Evolutionary conservation across 1,140 invertebrate genomes (phyloP).

Genomic region (Trachymyrmex cornetzi): DNA sequence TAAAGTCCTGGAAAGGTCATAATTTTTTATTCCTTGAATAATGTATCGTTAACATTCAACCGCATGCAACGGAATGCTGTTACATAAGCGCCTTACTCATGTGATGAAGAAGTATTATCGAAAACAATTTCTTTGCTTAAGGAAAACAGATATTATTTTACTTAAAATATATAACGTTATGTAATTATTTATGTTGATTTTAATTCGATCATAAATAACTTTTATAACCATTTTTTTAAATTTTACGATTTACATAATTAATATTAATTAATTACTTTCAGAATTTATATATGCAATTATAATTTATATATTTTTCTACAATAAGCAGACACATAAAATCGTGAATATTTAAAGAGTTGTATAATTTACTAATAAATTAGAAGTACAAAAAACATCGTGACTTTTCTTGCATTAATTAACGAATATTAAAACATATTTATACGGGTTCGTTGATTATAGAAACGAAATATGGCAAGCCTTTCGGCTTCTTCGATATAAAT

Average conservation of each 20-base stretch:
- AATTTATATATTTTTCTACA: neutral
- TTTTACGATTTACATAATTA: neutral
- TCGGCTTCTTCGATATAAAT: neutral
- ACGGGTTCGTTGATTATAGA: neutral
- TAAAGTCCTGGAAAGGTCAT: constrained; percentile 46
- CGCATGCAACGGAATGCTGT: constrained; percentile 9
- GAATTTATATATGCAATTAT: neutral
- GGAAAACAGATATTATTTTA: neutral
- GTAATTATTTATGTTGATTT: neutral
- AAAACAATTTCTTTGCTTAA: constrained; percentile 3
- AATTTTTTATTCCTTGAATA: constrained; percentile 48
- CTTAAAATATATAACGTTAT: neutral
- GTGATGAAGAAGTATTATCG: neutral
- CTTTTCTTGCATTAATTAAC: constrained; percentile 1
- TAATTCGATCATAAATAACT: neutral
- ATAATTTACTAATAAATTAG: neutral
- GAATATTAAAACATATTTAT: neutral
- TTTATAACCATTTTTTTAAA: neutral
- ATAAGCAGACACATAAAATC: neutral
- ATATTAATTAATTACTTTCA: neutral
- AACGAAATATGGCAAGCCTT: neutral
- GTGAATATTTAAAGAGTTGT: neutral
- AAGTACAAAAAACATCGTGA: neutral
- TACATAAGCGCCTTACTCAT: constrained; percentile 23
- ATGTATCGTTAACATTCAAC: constrained; percentile 55